These are phyloP conservation scores for Eurystomus gularis DNA, from an alignment of 2,113 vertebrate genomes.

Conservation along the genomic window DNA sequence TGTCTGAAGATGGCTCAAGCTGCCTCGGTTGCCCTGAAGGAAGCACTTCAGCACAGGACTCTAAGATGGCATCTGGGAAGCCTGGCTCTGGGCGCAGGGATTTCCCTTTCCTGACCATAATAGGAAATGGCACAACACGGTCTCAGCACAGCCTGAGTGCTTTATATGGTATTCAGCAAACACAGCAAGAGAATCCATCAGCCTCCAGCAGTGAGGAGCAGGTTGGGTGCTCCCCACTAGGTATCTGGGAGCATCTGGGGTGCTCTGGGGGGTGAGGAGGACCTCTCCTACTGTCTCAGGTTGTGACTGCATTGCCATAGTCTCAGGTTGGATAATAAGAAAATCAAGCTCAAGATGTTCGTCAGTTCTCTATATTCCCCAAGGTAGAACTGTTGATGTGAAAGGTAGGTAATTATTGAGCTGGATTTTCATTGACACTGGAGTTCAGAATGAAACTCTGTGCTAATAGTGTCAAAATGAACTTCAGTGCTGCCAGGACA, in stretches of 20 bases:
- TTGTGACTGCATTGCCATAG: rapidly evolving
- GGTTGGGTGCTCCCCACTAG: not conserved
- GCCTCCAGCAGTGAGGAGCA: not conserved
- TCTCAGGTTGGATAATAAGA: not conserved
- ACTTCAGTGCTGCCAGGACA: not conserved
- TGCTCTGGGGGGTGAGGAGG: not conserved
- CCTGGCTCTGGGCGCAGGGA: constrained; percentile 18
- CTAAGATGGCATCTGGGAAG: not conserved
- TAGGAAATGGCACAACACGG: constrained; percentile 61
- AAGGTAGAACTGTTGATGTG: not conserved
- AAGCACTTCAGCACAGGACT: not conserved
- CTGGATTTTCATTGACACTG: rapidly evolving
- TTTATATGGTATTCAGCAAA: constrained; percentile 66
- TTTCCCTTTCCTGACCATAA: constrained; percentile 77
- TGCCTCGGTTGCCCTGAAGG: not conserved
- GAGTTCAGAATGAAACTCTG: not conserved
- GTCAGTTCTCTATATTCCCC: not conserved
- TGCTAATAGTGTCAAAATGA: not conserved
- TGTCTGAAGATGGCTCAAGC: not conserved
- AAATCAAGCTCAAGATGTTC: not conserved
- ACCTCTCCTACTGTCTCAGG: not conserved
- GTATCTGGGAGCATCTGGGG: not conserved
- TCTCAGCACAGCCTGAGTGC: not conserved
- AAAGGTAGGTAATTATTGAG: not conserved
- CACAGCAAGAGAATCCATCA: not conserved